phyloP scores from a whole-genome alignment of 1,140 invertebrate species.

The Diorhabda sublineata region DNA sequence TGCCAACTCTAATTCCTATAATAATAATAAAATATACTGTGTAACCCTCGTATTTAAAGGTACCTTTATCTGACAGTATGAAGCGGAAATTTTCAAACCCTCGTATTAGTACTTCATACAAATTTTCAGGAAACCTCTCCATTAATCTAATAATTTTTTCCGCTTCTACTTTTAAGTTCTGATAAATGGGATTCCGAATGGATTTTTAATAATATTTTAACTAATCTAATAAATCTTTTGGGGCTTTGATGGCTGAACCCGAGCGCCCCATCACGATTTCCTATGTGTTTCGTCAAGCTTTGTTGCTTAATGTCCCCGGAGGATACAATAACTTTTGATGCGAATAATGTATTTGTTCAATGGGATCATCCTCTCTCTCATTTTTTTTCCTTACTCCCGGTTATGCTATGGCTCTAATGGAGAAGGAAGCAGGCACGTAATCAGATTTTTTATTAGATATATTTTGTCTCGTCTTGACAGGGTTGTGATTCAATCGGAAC shows the following conservation, averaged over 20 bases:
- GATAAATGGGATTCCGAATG: background rate
- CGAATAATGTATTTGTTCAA: constrained; percentile 1
- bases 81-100: no score
- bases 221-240: constrained; percentile 1
- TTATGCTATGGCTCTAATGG: background rate
- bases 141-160: constrained; percentile 3
- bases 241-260: background rate
- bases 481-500: no score
- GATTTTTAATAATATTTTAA: constrained; percentile 3
- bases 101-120: no score
- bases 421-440: background rate
- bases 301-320: constrained; percentile 1
- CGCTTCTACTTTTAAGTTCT: background rate
- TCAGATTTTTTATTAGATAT: background rate
- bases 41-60: no score
- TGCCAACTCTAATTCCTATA: no score
- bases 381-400: background rate
- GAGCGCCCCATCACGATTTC: constrained; percentile 1
- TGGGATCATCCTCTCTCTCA: background rate
- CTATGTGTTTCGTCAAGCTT: constrained; percentile 1
- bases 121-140: background rate
- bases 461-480: no score
- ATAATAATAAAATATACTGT: no score
- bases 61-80: no score
- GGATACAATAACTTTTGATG: constrained; percentile 2